A percentile compares a stretch with the other conserved stretches of the same genome.
Evolutionary conservation across 2,797 vertebrate genomes (phyloP).

Genomic region (Momotus momota): DNA sequence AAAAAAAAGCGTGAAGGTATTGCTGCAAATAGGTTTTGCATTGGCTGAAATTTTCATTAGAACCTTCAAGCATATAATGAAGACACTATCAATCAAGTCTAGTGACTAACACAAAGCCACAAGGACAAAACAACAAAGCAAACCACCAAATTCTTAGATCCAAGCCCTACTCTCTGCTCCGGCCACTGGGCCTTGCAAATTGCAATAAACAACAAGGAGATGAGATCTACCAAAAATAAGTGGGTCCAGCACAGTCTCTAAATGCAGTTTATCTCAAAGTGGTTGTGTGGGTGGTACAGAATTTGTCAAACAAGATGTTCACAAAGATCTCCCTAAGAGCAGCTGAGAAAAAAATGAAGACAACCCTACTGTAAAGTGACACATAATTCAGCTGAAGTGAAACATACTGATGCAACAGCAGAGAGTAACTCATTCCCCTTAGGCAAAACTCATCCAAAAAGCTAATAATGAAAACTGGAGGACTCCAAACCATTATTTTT

Average conservation of each 20-base stretch:
- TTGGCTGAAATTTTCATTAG: not conserved
- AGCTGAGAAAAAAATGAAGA: constrained; percentile 46
- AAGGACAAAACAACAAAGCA: not conserved
- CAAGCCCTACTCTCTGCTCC: not conserved
- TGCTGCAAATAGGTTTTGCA: not conserved
- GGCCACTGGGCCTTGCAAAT: not conserved
- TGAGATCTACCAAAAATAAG: not conserved
- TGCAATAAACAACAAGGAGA: not conserved
- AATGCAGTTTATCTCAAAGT: constrained; percentile 49
- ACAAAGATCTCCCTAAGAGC: constrained; percentile 33
- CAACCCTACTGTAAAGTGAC: constrained; percentile 56
- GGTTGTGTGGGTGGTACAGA: constrained; percentile 53
- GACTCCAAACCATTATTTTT: constrained; percentile 67
- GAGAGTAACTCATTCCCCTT: constrained; percentile 66
- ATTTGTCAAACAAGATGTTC: constrained; percentile 73
- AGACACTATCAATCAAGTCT: not conserved
- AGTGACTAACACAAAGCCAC: constrained; percentile 42
- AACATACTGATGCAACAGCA: constrained; percentile 29
- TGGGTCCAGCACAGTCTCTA: not conserved
- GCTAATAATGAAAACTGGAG: constrained; percentile 62
- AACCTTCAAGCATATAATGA: not conserved
- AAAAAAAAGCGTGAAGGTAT: not conserved
- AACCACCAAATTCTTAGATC: not conserved
- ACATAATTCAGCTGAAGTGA: constrained; percentile 63
- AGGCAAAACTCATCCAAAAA: constrained; percentile 72